Base-by-base conservation (phyloP, 2,888 invertebrate genomes). In the Andrena haemorrhoa region DNA sequence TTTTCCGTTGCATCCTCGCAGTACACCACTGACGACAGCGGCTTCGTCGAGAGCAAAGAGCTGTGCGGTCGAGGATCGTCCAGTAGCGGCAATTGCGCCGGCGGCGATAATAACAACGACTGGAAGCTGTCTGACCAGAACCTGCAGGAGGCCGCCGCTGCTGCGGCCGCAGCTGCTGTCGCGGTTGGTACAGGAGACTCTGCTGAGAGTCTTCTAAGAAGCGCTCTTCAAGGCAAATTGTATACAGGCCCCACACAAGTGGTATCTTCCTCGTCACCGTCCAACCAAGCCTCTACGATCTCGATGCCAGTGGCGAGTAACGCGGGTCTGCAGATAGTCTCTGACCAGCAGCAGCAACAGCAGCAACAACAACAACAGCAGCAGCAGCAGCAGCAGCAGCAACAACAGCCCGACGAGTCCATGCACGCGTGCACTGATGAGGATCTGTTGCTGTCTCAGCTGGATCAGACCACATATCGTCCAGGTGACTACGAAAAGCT, bases 401-500 rank as follows among this genome's bases (percentile, higher is more conserved):
- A 94, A 94, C 94, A 94, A 94, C 93, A 94, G 95, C 95, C 93
- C 95, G 95, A 95, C 95, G 94, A 93, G 95, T 93, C 91, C 94
- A 93, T 94, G 97, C 94, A 94, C 95, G 95, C 88, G 0, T 93
- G 93, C 90, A 95, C 95, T 84, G 96, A 97, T 70, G 97, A 97
- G 88, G 97, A 97, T 85, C 95, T 97, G 65, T 91, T 97, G 68
- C 93, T 97, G 7, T 96, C 96, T 2, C 96, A 96, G 85, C 92
- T 97, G 78, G 96, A 97, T 84, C 95, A 96, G 47, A 95, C 95
- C 47, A 96, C 96, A 88, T 93, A 93, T 63, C 87, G 93, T 49
- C 96, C 97, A 0, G 97, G 97, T 86, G 98, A 98, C 91, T 97
- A 97, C 90, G 98, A 98, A 92, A 97, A 97, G 92, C 95, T 98